Evolutionary conservation across 2,113 vertebrate genomes (phyloP).

Genomic region (Bungarus multicinctus): DNA sequence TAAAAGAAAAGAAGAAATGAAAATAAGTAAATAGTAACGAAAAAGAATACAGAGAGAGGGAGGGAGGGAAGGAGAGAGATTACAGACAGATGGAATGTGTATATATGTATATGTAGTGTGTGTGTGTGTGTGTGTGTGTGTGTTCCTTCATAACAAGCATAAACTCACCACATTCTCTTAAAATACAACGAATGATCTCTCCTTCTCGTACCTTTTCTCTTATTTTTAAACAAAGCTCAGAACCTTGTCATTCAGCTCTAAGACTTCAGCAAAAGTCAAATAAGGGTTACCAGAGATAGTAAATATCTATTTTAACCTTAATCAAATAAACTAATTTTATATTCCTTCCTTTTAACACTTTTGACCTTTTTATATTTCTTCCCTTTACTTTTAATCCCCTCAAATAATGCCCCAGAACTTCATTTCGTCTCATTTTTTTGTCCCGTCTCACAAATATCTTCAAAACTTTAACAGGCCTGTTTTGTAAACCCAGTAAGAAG

Average conservation of each 20-base stretch:
- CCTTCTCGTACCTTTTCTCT: too few relatives aligned
- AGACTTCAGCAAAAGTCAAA: too few relatives aligned
- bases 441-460: background rate
- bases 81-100: too few relatives aligned
- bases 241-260: too few relatives aligned
- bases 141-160: too few relatives aligned
- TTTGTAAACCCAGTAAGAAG: background rate
- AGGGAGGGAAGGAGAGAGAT: too few relatives aligned
- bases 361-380: background rate
- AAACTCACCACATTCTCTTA: too few relatives aligned
- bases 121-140: too few relatives aligned
- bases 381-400: background rate
- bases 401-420: background rate
- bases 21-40: background rate
- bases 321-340: background rate
- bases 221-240: too few relatives aligned
- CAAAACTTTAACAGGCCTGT: background rate
- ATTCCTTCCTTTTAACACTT: slow-evolving; percentile 12
- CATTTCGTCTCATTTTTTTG: background rate
- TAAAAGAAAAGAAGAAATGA: background rate
- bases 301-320: background rate
- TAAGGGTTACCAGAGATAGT: too few relatives aligned
- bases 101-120: too few relatives aligned
- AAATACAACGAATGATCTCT: too few relatives aligned
- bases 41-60: background rate